Evolutionary conservation across 1,140 invertebrate genomes (phyloP).

Genomic region (Aphelenchoides fujianensis): DNA sequence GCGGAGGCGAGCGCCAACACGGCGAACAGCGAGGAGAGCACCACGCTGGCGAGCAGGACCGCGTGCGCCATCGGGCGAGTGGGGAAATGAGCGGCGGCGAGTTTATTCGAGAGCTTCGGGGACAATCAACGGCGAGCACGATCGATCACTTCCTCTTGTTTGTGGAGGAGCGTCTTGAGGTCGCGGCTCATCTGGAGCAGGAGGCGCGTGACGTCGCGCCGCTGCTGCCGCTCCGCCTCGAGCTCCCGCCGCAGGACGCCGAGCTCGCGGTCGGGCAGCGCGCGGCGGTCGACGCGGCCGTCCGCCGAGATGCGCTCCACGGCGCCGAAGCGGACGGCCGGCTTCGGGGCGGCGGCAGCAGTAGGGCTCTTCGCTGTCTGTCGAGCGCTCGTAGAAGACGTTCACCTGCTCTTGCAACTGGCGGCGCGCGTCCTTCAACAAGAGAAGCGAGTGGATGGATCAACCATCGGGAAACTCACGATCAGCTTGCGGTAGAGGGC

Average conservation of each 20-base stretch:
- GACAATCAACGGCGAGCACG: neutral
- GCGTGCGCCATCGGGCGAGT: neutral
- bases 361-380: neutral
- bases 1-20: neutral
- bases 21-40: neutral
- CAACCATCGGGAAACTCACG: neutral
- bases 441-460: neutral
- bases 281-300: neutral
- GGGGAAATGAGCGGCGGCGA: too few relatives aligned
- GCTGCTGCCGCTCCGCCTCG: neutral
- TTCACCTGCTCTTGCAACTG: neutral
- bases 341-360: neutral
- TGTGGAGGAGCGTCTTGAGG: neutral
- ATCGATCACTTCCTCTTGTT: neutral
- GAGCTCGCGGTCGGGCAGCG: neutral
- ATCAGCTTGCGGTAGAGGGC: slow-evolving; percentile 1
- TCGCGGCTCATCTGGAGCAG: neutral
- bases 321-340: neutral
- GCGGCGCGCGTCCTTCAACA: neutral
- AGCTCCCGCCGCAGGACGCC: neutral
- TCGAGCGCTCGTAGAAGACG: neutral
- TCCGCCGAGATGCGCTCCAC: slow-evolving; percentile 6
- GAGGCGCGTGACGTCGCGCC: neutral
- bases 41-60: neutral
- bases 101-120: too few relatives aligned